Base-by-base conservation (phyloP, 2,797 vertebrate genomes). In the Vultur gryphus region DNA sequence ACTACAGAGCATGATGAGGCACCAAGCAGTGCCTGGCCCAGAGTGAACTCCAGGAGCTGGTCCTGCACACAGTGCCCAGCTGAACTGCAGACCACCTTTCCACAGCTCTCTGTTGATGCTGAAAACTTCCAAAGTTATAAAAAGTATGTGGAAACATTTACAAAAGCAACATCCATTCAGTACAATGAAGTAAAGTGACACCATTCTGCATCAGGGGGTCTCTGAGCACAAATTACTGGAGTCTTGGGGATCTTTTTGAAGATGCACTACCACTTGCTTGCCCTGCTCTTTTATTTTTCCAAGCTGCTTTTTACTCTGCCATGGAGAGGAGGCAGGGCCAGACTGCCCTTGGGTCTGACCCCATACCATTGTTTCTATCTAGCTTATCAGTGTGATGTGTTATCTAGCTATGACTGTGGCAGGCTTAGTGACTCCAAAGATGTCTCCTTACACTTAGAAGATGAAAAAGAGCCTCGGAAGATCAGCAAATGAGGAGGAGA, bases 151-250 rank as follows among this genome's bases (percentile, higher is more conserved):
- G 39, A 79, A 69, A 33, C 4, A 11, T 12, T 20, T n/a, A 16
- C 4, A 49, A 57, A 82, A 71, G 2, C 19, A 55, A n/a, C 62
- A 75, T 6, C 11, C 28, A 4, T 20, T 43, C 0, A 0, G 18
- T 13, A 35, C 20, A 7, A 6, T 3, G 10, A 72, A 41, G 9
- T 4, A 55, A 75, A 71, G 29, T 2, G 35, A 35, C 48, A 51
- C 3, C 5, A 5, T 43, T 35, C 46, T 77, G 64, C 7, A 0
- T 37, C 29, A 23, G 10, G 46, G 11, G 5, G 10, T 6, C 44
- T 82, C 46, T 26, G 12, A 59, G 49, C 25, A 89, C 3, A 23
- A 31, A 69, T 16, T 15, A 12, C 12, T 43, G 49, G 14, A 72
- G 33, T 19, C 33, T 44, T 43, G 13, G 49, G 46, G 54, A 35